Conservation (phyloP, 2,888 invertebrate species). For the Molanna angustata region DNA sequence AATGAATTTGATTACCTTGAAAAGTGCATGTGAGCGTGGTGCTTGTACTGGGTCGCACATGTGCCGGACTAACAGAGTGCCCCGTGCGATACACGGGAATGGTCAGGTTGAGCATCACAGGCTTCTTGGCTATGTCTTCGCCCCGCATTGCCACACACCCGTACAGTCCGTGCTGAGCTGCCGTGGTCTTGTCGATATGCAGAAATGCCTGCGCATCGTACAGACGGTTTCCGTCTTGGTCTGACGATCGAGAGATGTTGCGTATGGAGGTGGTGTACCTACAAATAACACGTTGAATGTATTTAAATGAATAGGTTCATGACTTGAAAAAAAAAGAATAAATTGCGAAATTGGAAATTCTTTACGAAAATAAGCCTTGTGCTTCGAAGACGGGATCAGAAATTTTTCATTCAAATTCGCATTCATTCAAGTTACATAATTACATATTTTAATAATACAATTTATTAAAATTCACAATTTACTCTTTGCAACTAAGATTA, state of each 20-base stretch:
- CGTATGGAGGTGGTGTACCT: constrained; percentile 3
- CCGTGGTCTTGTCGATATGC: constrained; percentile 39
- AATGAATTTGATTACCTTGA: constrained; percentile 45
- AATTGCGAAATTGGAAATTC: no score
- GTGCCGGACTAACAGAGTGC: constrained; percentile 38
- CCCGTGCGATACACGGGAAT: constrained; percentile 40
- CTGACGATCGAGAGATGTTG: constrained; percentile 32
- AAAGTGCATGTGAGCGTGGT: constrained; percentile 44
- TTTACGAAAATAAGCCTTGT: no score
- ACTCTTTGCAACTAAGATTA: no score
- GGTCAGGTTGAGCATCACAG: constrained; percentile 38
- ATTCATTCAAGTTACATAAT: no score
- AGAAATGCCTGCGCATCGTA: constrained; percentile 40
- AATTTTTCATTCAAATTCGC: no score
- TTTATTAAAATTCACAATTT: no score
- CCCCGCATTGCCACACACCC: constrained; percentile 40
- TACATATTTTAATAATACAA: no score
- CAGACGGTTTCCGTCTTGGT: constrained; percentile 39
- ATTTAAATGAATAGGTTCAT: no score
- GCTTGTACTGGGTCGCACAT: constrained; percentile 38
- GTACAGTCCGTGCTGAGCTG: constrained; percentile 44
- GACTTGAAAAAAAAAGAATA: no score
- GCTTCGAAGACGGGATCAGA: no score
- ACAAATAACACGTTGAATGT: no score
- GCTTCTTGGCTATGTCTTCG: no score